These are phyloP conservation scores for Anhinga anhinga DNA, from an alignment of 2,113 vertebrate genomes.

Conservation along the genomic window DNA sequence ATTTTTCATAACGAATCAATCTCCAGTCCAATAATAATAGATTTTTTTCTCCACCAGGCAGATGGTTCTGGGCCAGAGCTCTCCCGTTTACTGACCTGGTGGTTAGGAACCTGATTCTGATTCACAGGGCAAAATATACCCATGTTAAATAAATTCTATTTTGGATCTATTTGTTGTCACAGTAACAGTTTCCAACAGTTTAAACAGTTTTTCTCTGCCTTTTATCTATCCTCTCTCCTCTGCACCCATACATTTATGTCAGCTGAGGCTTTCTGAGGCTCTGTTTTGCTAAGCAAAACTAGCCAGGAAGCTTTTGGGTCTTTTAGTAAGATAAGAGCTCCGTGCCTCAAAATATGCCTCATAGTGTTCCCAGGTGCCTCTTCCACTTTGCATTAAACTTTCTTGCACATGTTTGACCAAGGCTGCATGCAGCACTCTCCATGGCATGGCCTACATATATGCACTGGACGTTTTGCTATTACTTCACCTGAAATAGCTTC, in stretches of 20 bases:
- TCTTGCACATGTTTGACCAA: neutral
- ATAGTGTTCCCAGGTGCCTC: rapidly evolving
- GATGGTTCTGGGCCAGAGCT: neutral
- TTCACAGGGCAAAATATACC: neutral
- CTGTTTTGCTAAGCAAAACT: neutral
- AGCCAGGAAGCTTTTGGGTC: neutral
- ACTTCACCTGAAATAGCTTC: neutral
- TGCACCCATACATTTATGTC: neutral
- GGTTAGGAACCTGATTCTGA: neutral
- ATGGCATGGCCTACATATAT: neutral
- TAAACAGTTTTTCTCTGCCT: neutral
- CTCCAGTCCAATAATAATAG: neutral
- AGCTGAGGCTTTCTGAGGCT: neutral
- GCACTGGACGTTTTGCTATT: neutral
- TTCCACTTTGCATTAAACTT: neutral
- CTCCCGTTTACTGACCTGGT: neutral
- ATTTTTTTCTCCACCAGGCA: neutral
- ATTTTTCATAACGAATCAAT: neutral
- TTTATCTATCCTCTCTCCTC: neutral
- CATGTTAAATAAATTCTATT: neutral
- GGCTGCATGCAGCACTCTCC: neutral
- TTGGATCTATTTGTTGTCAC: neutral
- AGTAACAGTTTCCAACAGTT: neutral
- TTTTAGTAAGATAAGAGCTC: neutral
- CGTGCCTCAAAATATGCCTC: neutral